phyloP scores from a whole-genome alignment of 2,797 vertebrate species.

The Rhinatrema bivittatum region DNA sequence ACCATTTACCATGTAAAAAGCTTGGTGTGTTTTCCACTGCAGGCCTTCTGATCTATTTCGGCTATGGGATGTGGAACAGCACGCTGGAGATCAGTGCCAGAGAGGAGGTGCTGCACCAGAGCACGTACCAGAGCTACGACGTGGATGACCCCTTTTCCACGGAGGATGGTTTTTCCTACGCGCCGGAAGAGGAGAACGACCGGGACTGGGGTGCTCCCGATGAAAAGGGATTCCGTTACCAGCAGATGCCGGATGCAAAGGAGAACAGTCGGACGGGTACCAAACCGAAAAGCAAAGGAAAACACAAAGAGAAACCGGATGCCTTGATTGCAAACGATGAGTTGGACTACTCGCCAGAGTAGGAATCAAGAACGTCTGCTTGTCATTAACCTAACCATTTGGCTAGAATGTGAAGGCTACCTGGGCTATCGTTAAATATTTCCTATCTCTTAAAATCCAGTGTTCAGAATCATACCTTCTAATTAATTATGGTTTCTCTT shows the following conservation, averaged over 20 bases:
- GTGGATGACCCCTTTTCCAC: slow-evolving; percentile 79
- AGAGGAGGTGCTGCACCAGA: slow-evolving; percentile 82
- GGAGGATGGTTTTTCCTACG: slow-evolving; percentile 53
- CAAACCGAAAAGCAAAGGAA: slow-evolving; percentile 76
- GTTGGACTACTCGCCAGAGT: slow-evolving; percentile 80
- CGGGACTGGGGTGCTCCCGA: slow-evolving; percentile 74
- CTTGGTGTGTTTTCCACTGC: too few relatives aligned
- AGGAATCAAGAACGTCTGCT: slow-evolving; percentile 32
- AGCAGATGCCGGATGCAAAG: slow-evolving; percentile 63
- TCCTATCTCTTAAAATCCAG: slow-evolving; percentile 16
- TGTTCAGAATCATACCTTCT: slow-evolving; percentile 16
- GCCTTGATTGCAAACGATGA: slow-evolving; percentile 85
- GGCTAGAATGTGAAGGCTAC: slow-evolving; percentile 57
- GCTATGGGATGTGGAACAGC: slow-evolving; percentile 95
- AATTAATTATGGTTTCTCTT: slow-evolving; percentile 30
- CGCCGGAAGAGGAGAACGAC: slow-evolving; percentile 59
- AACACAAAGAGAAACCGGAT: slow-evolving; percentile 64
- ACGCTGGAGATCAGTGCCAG: slow-evolving; percentile 79
- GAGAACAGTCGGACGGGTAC: slow-evolving; percentile 51
- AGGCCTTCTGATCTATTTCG: slow-evolving; percentile 90
- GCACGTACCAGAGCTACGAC: slow-evolving; percentile 88
- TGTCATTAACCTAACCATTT: slow-evolving; percentile 50
- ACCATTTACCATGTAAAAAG: too few relatives aligned
- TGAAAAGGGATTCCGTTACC: slow-evolving; percentile 66
- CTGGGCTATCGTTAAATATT: slow-evolving; percentile 25